Conservation (phyloP, 2,113 vertebrate genomes). For the Eretmochelys imbricata region DNA sequence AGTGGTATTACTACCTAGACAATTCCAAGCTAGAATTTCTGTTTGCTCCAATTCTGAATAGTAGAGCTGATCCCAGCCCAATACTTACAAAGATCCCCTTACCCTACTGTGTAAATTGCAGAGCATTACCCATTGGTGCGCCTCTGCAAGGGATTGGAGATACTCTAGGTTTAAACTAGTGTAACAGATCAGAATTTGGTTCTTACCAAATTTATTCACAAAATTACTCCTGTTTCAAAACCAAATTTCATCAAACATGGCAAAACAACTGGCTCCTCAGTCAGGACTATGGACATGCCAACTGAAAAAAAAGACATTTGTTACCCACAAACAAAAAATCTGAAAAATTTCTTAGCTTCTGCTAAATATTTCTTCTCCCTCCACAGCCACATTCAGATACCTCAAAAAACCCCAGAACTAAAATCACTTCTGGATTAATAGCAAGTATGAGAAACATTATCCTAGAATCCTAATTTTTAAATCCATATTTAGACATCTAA, state of each 20-base stretch:
- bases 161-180: background rate
- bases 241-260: background rate
- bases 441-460: background rate
- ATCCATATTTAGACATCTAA: conserved; percentile 16
- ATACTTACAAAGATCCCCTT: background rate
- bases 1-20: background rate
- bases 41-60: background rate
- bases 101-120: background rate
- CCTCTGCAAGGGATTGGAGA: background rate
- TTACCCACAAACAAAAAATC: background rate
- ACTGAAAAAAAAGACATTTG: background rate
- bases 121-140: background rate
- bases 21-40: background rate
- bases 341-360: background rate
- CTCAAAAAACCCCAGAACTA: background rate
- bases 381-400: rapidly evolving
- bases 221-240: background rate
- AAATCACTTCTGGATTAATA: background rate
- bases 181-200: background rate
- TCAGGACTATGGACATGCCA: background rate
- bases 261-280: background rate
- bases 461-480: background rate
- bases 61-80: background rate
- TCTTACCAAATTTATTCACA: background rate
- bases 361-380: background rate